Evolutionary conservation across 2,888 invertebrate genomes (phyloP).

Genomic region (Clivina fossor): DNA sequence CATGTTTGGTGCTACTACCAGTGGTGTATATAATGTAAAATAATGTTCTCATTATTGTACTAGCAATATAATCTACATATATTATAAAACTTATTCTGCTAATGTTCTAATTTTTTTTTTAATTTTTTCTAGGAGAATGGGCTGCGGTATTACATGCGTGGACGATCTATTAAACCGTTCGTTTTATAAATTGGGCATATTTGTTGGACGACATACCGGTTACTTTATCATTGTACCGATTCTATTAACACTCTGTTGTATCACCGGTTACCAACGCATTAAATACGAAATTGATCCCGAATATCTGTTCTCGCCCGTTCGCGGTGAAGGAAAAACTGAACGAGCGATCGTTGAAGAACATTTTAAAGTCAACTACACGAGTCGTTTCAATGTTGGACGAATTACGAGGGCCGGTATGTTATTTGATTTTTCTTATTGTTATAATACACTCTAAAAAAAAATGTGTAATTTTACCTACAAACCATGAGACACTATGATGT

Average conservation of each 20-base stretch:
- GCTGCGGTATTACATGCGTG: constrained; percentile 66
- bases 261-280: constrained; percentile 85
- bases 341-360: constrained; percentile 77
- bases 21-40: too few relatives aligned
- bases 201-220: constrained; percentile 80
- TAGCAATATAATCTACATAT: too few relatives aligned
- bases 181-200: constrained; percentile 77
- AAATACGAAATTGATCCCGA: constrained; percentile 91
- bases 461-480: too few relatives aligned
- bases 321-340: constrained; percentile 82
- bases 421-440: too few relatives aligned
- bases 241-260: constrained; percentile 75
- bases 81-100: too few relatives aligned
- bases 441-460: too few relatives aligned
- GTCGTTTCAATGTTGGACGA: constrained; percentile 81
- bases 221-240: constrained; percentile 89
- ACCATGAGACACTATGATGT: too few relatives aligned
- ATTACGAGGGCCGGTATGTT: constrained; percentile 81
- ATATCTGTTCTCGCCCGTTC: constrained; percentile 86
- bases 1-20: too few relatives aligned
- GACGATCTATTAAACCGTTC: constrained; percentile 77
- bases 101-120: too few relatives aligned
- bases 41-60: too few relatives aligned
- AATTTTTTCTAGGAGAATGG: too few relatives aligned
- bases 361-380: constrained; percentile 87